Evolutionary conservation across 2,113 vertebrate genomes (phyloP).

Genomic region (Speoplatyrhinus poulsoni): DNA sequence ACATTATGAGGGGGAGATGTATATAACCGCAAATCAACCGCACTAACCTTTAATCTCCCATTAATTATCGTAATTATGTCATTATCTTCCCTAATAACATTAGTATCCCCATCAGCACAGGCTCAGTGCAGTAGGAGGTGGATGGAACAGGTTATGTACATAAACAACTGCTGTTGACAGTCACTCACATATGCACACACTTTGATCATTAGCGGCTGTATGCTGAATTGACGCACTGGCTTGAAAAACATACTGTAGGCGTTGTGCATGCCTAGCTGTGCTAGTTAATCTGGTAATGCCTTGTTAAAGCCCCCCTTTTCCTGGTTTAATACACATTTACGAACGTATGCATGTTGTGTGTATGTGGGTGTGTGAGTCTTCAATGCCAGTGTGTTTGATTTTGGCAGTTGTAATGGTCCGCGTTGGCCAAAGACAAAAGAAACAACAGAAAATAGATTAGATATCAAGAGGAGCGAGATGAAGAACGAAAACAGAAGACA

Average conservation of each 20-base stretch:
- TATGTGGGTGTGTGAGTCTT: constrained; percentile 23
- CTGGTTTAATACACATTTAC: constrained; percentile 17
- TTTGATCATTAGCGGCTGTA: constrained; percentile 23
- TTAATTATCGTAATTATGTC: too few species aligned
- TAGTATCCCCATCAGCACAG: too few species aligned
- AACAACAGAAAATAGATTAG: constrained; percentile 1
- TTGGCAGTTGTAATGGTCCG: too few species aligned
- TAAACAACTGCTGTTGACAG: too few species aligned
- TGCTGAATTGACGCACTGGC: constrained; percentile 7
- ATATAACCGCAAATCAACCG: too few species aligned
- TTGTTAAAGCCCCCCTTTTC: neutral
- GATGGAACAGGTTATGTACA: too few species aligned
- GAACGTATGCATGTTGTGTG: constrained; percentile 3
- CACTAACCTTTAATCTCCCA: too few species aligned
- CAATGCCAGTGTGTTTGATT: neutral
- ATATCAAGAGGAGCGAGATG: constrained; percentile 9
- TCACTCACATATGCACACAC: too few species aligned
- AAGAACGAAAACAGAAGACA: constrained; percentile 15
- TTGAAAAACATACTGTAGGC: constrained; percentile 7
- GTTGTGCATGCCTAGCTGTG: constrained; percentile 9
- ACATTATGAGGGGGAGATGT: too few species aligned
- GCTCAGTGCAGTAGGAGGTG: too few species aligned
- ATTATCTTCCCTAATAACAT: too few species aligned
- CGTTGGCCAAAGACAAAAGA: constrained; percentile 7
- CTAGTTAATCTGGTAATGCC: constrained; percentile 23